Percentiles rank a stretch among this genome's conserved stretches.
These are phyloP conservation scores for Drosophila lacicola DNA, from an alignment of 2,888 invertebrate species.

Conservation along the genomic window DNA sequence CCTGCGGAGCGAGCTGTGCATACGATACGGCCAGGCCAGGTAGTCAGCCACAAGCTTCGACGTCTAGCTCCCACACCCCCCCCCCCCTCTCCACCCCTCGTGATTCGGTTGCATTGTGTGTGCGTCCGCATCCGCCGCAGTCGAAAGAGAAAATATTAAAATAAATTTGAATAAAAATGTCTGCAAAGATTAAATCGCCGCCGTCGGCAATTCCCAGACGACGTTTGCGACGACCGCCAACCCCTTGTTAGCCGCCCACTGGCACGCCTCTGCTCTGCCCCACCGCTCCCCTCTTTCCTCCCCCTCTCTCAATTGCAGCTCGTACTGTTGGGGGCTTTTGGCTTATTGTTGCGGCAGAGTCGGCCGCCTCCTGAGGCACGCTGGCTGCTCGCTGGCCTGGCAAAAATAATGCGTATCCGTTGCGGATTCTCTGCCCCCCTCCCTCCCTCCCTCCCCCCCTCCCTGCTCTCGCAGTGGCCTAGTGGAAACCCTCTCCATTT, in stretches of 20 bases:
- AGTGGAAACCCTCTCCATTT: background rate
- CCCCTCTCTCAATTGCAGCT: slow-evolving; percentile 36
- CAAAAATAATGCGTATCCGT: slow-evolving; percentile 79
- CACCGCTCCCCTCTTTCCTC: background rate
- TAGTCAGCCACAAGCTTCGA: no score
- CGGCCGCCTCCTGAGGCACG: slow-evolving; percentile 36
- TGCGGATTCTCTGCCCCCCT: slow-evolving; percentile 60
- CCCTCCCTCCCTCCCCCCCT: background rate
- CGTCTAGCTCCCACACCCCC: no score
- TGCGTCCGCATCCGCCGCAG: slow-evolving; percentile 50
- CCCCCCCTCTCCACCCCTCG: slow-evolving; percentile 25
- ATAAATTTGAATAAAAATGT: slow-evolving; percentile 80
- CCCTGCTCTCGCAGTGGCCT: background rate
- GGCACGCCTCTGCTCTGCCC: background rate
- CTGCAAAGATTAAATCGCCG: slow-evolving; percentile 81
- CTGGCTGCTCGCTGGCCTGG: slow-evolving; percentile 59
- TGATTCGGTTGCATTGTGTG: slow-evolving; percentile 62
- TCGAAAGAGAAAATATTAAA: slow-evolving; percentile 64
- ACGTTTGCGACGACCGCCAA: slow-evolving; percentile 42
- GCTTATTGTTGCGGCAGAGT: slow-evolving; percentile 67
- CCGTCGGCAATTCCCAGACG: slow-evolving; percentile 79
- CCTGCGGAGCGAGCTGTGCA: no score
- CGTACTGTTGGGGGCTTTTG: slow-evolving; percentile 39
- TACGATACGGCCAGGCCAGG: background rate
- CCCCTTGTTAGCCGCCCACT: background rate